Percentiles rank a stretch among this genome's conserved stretches.
phyloP scores from a whole-genome alignment of 1,140 invertebrate species.

The Ectropis grisescens region DNA sequence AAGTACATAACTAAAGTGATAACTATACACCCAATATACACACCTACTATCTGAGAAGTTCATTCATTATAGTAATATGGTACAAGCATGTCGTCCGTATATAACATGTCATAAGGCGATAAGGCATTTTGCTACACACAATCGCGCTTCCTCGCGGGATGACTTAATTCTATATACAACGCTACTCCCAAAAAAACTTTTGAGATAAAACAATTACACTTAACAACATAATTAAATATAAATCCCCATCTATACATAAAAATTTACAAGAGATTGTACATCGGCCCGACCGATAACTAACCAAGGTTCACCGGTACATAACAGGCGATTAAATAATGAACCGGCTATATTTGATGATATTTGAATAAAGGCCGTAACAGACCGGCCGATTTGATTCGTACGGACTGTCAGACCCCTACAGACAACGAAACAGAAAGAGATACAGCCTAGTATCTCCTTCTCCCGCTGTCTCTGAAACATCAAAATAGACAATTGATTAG shows the following conservation, averaged over 20 bases:
- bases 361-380: too few relatives aligned
- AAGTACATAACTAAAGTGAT: slow-evolving; percentile 46
- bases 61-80: slow-evolving; percentile 55
- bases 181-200: slow-evolving; percentile 29
- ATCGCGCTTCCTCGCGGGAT: not conserved
- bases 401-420: too few relatives aligned
- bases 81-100: slow-evolving; percentile 53
- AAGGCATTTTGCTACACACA: slow-evolving; percentile 30
- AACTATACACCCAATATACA: slow-evolving; percentile 69
- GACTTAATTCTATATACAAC: slow-evolving; percentile 36
- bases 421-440: too few relatives aligned
- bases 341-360: too few relatives aligned
- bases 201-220: slow-evolving; percentile 41
- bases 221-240: slow-evolving; percentile 61
- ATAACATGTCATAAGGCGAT: slow-evolving; percentile 58
- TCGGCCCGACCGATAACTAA: slow-evolving; percentile 20
- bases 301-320: too few relatives aligned
- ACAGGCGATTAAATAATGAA: too few relatives aligned
- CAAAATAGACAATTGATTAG: too few relatives aligned
- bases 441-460: too few relatives aligned
- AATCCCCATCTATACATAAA: slow-evolving; percentile 65
- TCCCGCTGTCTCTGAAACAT: too few relatives aligned
- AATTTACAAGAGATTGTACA: slow-evolving; percentile 62
- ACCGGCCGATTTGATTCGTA: too few relatives aligned
- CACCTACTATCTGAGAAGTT: slow-evolving; percentile 46